Conservation (phyloP, 2,888 invertebrate genomes). For the Drosophila ochracea region DNA sequence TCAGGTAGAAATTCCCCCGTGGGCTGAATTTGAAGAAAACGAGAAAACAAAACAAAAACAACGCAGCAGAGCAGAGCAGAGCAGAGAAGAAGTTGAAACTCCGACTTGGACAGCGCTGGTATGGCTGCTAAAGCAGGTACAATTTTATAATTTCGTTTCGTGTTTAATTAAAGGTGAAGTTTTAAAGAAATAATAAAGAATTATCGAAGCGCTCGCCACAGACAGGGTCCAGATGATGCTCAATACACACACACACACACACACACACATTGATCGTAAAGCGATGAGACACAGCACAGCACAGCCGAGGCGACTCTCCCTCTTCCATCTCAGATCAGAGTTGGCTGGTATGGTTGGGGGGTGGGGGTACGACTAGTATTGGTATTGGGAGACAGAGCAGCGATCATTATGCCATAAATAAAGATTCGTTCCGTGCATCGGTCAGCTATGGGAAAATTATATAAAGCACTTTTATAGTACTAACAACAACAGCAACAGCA, state of each 20-base stretch:
- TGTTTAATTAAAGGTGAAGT: constrained; percentile 82
- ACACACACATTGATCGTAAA: constrained; percentile 69
- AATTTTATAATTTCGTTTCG: constrained; percentile 81
- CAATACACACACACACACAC: constrained; percentile 38
- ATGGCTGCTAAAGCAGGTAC: constrained; percentile 73
- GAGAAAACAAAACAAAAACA: constrained; percentile 34
- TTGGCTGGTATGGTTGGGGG: not conserved
- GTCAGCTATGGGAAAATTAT: constrained; percentile 73
- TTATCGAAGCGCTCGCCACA: constrained; percentile 67
- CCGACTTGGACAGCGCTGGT: constrained; percentile 39
- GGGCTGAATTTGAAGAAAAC: constrained; percentile 44
- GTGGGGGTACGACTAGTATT: constrained; percentile 30
- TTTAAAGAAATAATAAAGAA: constrained; percentile 81
- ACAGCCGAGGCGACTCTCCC: constrained; percentile 13
- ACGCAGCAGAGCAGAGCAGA: constrained; percentile 16
- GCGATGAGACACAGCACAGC: constrained; percentile 60
- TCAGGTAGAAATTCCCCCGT: constrained; percentile 75
- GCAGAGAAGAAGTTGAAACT: constrained; percentile 30
- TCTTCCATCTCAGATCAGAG: not conserved
- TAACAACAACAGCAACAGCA: constrained; percentile 24
- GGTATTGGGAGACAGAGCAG: constrained; percentile 46
- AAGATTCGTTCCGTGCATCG: constrained; percentile 76
- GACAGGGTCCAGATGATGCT: constrained; percentile 62
- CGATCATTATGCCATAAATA: constrained; percentile 81
- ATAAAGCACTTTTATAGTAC: constrained; percentile 68